Percentiles rank a stretch among this genome's conserved stretches.
These are phyloP conservation scores for Cryptoblepharus egeriae DNA, from an alignment of 2,797 vertebrate genomes.

Conservation along the genomic window DNA sequence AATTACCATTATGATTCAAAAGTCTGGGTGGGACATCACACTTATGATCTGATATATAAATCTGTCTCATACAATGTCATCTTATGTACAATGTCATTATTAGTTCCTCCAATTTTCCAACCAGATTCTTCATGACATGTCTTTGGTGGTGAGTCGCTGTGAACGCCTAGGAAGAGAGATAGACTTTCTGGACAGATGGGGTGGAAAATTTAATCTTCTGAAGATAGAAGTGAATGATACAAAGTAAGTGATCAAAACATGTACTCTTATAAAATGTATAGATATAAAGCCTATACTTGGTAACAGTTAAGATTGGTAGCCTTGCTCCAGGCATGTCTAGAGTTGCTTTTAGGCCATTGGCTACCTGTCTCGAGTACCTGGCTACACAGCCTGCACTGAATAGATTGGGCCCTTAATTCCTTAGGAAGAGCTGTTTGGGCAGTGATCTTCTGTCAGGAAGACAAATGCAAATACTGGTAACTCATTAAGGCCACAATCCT, in stretches of 20 bases:
- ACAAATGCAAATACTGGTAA: too few relatives aligned
- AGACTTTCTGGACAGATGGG: conserved; percentile 80
- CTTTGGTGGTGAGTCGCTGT: conserved; percentile 74
- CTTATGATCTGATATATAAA: neutral
- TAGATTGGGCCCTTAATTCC: too few relatives aligned
- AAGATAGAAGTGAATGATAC: conserved; percentile 68
- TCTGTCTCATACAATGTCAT: neutral
- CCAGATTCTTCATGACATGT: conserved; percentile 78
- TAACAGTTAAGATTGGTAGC: neutral
- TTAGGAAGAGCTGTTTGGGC: too few relatives aligned
- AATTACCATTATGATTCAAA: neutral
- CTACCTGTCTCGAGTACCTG: too few relatives aligned
- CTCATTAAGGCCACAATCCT: too few relatives aligned
- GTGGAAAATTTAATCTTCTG: conserved; percentile 78
- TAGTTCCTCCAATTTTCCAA: conserved; percentile 22
- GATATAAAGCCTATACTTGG: neutral
- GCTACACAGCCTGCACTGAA: too few relatives aligned
- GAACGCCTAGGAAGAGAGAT: conserved; percentile 78
- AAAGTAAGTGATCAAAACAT: conserved; percentile 71
- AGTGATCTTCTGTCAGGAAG: too few relatives aligned
- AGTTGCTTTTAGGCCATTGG: too few relatives aligned
- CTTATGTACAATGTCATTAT: neutral
- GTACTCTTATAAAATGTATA: neutral
- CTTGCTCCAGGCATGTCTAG: too few relatives aligned
- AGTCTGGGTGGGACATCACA: neutral